phyloP scores from a whole-genome alignment of 2,797 vertebrate species.

The Crocidura indochinensis region DNA sequence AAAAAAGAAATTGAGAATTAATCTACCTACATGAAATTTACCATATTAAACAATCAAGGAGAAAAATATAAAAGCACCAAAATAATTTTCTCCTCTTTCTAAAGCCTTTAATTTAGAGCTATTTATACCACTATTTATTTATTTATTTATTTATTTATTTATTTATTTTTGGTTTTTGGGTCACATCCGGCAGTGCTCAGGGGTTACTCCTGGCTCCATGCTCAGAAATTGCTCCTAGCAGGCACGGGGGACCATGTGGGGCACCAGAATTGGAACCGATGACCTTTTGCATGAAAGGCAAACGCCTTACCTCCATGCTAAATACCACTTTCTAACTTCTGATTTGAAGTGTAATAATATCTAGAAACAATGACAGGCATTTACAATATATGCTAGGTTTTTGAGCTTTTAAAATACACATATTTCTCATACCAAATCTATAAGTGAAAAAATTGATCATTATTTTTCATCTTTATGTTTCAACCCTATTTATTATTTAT shows the following conservation, averaged over 20 bases:
- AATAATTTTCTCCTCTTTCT: conserved; percentile 10
- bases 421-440: background rate
- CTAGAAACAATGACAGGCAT: background rate
- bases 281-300: too few species aligned
- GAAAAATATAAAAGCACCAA: conserved; percentile 1
- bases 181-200: too few species aligned
- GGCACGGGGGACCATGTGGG: too few species aligned
- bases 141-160: too few species aligned
- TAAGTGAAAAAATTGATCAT: background rate
- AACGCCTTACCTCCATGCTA: too few species aligned
- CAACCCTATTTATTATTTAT: background rate
- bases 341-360: conserved; percentile 14
- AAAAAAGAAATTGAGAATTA: background rate
- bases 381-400: background rate
- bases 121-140: background rate
- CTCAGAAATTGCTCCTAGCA: too few species aligned
- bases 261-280: too few species aligned
- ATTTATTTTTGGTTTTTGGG: too few species aligned
- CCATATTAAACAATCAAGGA: background rate
- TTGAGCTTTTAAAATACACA: background rate
- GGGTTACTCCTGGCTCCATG: too few species aligned
- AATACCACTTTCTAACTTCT: conserved; percentile 15
- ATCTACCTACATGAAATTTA: conserved; percentile 1
- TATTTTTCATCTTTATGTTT: background rate
- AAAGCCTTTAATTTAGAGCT: background rate